Evolutionary conservation across 2,113 vertebrate species (phyloP), one percentile per base, ranked within the genome.

Genomic region (Cepphus grylle): DNA sequence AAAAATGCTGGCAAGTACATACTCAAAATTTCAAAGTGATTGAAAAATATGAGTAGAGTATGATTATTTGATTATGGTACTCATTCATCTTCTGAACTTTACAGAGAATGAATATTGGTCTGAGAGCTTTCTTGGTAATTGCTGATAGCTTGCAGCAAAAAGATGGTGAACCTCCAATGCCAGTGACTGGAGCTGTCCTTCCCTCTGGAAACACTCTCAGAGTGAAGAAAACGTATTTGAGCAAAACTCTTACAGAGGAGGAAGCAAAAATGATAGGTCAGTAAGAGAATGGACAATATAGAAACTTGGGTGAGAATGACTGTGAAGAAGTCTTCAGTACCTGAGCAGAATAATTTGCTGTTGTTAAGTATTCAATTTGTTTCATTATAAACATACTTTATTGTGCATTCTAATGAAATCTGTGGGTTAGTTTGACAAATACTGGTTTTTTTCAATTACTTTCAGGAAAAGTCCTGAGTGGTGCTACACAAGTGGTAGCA

Each of bases 111-210:
- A 99, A 99, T 98, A 99, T 99, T 58, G 99, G 99, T 86, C 97
- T 99, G 71, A 98, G 99, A 95, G 99, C 99, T 1, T 99, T 99
- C 96, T 98, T 99, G 97, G 99, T 99, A 69, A 99, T 99, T 94
- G 99, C 99, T 10, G 99, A 99, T 50, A 99, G 99, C 94, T 98
- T 99, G 93, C 99, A 99, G 91, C 99, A 99, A 95, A 99, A 99
- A 95, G 99, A 99, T 20, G 99, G 99, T 10, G 99, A 99, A 74
- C 99, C 99, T 12, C 99, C 99, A n/a, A 99, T 99, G 99, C 99
- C 99, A 4, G 99, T 99, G 91, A 99, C 99, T 5, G 99, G 99
- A 85, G 99, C 99, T 45, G 99, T 99, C 50, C 98, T 99, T 72
- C 99, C 99, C 17, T 99, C 99, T 55, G 99, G 99, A 96, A 99